These are phyloP conservation scores for Folsomia manolachei DNA, from an alignment of 2,888 invertebrate genomes.

Conservation along the genomic window DNA sequence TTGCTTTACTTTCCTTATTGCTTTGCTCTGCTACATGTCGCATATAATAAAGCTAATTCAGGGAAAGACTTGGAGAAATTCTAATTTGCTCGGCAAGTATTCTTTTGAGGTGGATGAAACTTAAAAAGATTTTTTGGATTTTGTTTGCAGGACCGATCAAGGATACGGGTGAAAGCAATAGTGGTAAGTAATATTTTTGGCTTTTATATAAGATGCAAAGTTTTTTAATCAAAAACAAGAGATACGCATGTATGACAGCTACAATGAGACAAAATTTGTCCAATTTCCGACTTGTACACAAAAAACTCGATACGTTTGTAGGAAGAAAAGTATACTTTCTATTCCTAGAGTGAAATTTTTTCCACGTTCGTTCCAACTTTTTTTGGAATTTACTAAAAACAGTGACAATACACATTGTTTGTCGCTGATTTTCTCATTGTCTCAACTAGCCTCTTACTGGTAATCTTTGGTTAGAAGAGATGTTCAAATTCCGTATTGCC, in stretches of 20 bases:
- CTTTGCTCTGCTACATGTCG: not conserved
- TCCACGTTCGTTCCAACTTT: not conserved
- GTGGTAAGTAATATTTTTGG: slow-evolving; percentile 9
- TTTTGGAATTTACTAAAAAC: not conserved
- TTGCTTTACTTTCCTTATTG: not conserved
- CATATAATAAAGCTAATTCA: not conserved
- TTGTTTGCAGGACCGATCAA: slow-evolving; percentile 6
- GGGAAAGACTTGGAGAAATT: too few species aligned
- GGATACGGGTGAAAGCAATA: not conserved
- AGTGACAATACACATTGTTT: not conserved
- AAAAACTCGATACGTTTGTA: not conserved
- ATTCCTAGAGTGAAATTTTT: not conserved
- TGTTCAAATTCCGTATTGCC: not conserved
- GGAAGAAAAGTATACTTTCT: not conserved
- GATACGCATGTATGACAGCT: not conserved
- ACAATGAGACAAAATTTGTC: not conserved
- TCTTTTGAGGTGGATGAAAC: not conserved
- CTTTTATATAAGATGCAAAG: not conserved
- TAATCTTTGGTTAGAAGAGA: too few species aligned
- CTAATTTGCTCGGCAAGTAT: too few species aligned
- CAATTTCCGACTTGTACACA: not conserved
- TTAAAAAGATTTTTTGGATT: not conserved
- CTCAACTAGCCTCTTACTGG: not conserved
- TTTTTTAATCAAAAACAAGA: slow-evolving; percentile 1
- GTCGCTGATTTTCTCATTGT: not conserved